Evolutionary conservation across 2,113 vertebrate species (phyloP).

Genomic region (Macaca mulatta): DNA sequence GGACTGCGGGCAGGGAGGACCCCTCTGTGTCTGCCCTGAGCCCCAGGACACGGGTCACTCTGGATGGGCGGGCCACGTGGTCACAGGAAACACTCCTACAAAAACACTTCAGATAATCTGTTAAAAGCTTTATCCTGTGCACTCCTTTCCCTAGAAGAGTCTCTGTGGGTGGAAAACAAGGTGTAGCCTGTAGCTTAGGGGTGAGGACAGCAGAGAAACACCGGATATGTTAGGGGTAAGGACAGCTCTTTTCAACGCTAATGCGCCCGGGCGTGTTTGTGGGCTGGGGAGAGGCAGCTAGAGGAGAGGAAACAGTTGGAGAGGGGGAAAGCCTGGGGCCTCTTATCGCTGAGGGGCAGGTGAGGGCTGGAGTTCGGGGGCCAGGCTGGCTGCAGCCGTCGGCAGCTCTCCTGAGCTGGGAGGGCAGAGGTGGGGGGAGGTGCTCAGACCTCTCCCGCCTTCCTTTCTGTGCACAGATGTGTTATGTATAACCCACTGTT

Average conservation of each 20-base stretch:
- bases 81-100: too few species aligned
- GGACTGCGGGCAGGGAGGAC: not conserved
- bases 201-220: too few species aligned
- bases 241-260: not conserved
- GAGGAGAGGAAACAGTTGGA: not conserved
- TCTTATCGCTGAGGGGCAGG: not conserved
- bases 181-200: not conserved
- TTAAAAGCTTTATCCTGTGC: not conserved
- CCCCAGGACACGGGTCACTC: not conserved
- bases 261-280: not conserved
- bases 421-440: not conserved
- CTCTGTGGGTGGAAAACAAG: not conserved
- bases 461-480: not conserved
- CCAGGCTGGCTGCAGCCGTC: not conserved
- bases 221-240: not conserved
- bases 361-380: not conserved
- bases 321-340: not conserved
- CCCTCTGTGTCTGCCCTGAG: not conserved
- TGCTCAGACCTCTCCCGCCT: too few species aligned
- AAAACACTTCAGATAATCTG: not conserved
- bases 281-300: not conserved
- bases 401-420: not conserved
- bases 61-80: not conserved
- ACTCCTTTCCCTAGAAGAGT: not conserved
- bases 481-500: not conserved